Percentiles rank a stretch among this genome's conserved stretches.
phyloP scores from a whole-genome alignment of 2,888 invertebrate genomes.

The Lamellibrachia columna region DNA sequence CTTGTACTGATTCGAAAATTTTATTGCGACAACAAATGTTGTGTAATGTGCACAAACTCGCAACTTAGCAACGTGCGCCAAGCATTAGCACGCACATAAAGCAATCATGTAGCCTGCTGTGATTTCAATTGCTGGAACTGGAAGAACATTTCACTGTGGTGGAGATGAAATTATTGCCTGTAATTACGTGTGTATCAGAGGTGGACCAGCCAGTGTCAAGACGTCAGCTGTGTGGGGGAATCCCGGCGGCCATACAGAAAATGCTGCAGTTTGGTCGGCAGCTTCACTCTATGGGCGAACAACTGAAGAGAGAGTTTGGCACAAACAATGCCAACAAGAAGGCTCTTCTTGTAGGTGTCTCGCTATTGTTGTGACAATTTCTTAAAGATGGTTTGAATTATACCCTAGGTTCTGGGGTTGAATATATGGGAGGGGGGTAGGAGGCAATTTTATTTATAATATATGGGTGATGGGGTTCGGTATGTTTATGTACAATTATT shows the following conservation, averaged over 20 bases:
- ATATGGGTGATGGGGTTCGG: too few species aligned
- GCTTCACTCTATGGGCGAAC: conserved; percentile 89
- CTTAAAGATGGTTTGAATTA: not conserved
- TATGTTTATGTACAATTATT: too few species aligned
- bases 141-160: not conserved
- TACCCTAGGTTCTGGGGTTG: too few species aligned
- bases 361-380: not conserved
- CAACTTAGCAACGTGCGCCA: too few species aligned
- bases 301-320: conserved; percentile 82
- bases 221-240: conserved; percentile 74
- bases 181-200: conserved; percentile 21
- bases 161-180: not conserved
- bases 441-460: too few species aligned
- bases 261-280: conserved; percentile 95
- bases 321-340: conserved; percentile 86
- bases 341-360: conserved; percentile 81
- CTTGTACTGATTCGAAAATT: too few species aligned
- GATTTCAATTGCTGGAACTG: too few species aligned
- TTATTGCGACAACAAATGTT: too few species aligned
- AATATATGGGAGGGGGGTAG: too few species aligned
- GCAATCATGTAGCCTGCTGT: too few species aligned
- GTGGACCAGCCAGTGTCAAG: conserved; percentile 38
- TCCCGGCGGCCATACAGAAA: conserved; percentile 86
- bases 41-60: too few species aligned
- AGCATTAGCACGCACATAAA: too few species aligned